These are phyloP conservation scores for Noctua pronuba DNA, from an alignment of 2,888 invertebrate species.

Conservation along the genomic window DNA sequence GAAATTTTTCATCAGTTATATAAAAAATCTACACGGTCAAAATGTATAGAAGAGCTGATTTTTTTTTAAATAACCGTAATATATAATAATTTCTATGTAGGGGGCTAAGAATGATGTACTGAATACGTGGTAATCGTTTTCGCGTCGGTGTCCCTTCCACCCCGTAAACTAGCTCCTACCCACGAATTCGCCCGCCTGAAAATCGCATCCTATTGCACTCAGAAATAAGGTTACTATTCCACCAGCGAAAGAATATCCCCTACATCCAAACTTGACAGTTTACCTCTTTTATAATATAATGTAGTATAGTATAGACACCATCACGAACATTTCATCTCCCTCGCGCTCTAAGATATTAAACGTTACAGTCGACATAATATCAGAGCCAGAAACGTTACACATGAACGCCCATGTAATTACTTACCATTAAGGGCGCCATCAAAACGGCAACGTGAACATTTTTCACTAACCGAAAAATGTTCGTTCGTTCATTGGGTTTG, in stretches of 20 bases:
- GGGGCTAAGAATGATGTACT: too few species aligned
- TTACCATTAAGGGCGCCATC: constrained; percentile 51
- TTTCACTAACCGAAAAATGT: constrained; percentile 63
- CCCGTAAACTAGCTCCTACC: not conserved
- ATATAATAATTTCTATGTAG: too few species aligned
- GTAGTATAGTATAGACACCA: not conserved
- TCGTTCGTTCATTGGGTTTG: constrained; percentile 52
- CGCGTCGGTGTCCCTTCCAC: too few species aligned
- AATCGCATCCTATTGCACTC: not conserved
- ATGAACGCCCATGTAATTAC: constrained; percentile 57
- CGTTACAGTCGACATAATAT: constrained; percentile 43
- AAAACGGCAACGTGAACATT: constrained; percentile 58
- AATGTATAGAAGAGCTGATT: too few species aligned
- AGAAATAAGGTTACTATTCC: not conserved
- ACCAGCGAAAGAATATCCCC: not conserved
- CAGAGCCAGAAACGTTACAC: constrained; percentile 41
- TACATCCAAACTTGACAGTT: not conserved
- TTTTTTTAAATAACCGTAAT: too few species aligned
- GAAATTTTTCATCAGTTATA: too few species aligned
- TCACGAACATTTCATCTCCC: constrained; percentile 9
- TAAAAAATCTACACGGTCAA: too few species aligned
- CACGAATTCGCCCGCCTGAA: not conserved
- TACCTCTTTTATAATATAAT: not conserved
- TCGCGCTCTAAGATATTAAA: constrained; percentile 33
- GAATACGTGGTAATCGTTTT: too few species aligned